Base-by-base conservation (phyloP, 1,140 invertebrate species). In the Magallana angulata region DNA sequence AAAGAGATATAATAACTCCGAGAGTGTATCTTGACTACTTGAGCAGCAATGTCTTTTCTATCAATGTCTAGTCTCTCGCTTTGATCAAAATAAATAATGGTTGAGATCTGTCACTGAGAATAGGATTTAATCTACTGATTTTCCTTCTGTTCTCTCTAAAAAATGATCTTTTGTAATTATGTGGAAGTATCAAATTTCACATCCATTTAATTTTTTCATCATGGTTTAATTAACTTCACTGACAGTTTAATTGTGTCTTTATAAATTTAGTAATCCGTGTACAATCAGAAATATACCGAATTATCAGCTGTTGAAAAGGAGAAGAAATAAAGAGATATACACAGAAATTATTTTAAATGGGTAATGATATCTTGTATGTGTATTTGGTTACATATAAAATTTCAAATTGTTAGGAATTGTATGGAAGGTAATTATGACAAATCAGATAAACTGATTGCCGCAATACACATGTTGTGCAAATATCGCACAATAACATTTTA, bases 361-460 rank as follows among this genome's bases (percentile, higher is more conserved):
- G 9, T 30, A 48, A 76, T 76, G 68, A 36, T 36, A 76, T 76
- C n/a, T 62, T 62, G 60, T 76, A 30, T 76, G 68, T 76, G 7
- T 76, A 76, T 76, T 76, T 76, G 30, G 68, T 76, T 76, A 76
- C 68, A 76, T 76, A 76, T 76, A 76, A 76, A 30, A 24, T 76
- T 76, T 76, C 68, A 76, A 76, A n/a, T 16, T 30, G 11, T 76
- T 7, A 2, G 24, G 36, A 24, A 76, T 36, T 76, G 68, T 30
- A 30, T 76, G 68, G 12, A 76, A 36, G 8, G 36, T 30, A 76
- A 30, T 48, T 76, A 30, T 76, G 68, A 30, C 36, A 36, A 76
- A 76, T 76, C 68, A 76, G 68, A 30, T 76, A 30, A 18, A 76
- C 24, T 76, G 24, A 76, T 11, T 30, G 24, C 68, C 18, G 68